These are phyloP conservation scores for Chironomus striatipennis DNA, from an alignment of 1,140 invertebrate species.

Conservation along the genomic window DNA sequence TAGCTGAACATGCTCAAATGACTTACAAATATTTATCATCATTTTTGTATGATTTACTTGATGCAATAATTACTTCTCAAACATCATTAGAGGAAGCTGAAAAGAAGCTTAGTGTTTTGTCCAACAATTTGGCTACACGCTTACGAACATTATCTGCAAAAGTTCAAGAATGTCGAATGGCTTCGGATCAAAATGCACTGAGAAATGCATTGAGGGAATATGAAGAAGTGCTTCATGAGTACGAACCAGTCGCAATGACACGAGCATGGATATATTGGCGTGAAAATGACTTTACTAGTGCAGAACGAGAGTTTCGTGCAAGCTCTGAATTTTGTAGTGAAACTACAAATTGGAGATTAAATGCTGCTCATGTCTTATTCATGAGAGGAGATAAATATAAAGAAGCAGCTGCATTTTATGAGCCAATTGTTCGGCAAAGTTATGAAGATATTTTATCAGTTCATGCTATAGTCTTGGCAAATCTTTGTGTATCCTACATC, in stretches of 20 bases:
- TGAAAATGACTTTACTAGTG: constrained; percentile 88
- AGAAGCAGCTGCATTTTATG: constrained; percentile 96
- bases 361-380: constrained; percentile 97
- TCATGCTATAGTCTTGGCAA: constrained; percentile 94
- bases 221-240: constrained; percentile 54
- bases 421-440: constrained; percentile 95
- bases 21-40: constrained; percentile 94
- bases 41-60: constrained; percentile 79
- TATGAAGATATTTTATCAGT: constrained; percentile 92
- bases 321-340: constrained; percentile 98
- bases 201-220: constrained; percentile 88
- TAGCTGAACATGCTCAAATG: constrained; percentile 95
- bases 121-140: constrained; percentile 81
- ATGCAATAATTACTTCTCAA: constrained; percentile 95
- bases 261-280: constrained; percentile 99
- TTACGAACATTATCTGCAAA: constrained; percentile 88
- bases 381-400: constrained; percentile 99
- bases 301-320: constrained; percentile 90
- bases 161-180: constrained; percentile 81
- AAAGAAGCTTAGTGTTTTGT: constrained; percentile 92
- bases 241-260: constrained; percentile 93
- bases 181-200: constrained; percentile 79
- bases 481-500: constrained; percentile 97
- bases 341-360: constrained; percentile 93
- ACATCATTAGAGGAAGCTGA: constrained; percentile 96